Percentiles rank a stretch among this genome's conserved stretches.
phyloP scores from a whole-genome alignment of 2,113 vertebrate species.

The Marmota flaviventris region DNA sequence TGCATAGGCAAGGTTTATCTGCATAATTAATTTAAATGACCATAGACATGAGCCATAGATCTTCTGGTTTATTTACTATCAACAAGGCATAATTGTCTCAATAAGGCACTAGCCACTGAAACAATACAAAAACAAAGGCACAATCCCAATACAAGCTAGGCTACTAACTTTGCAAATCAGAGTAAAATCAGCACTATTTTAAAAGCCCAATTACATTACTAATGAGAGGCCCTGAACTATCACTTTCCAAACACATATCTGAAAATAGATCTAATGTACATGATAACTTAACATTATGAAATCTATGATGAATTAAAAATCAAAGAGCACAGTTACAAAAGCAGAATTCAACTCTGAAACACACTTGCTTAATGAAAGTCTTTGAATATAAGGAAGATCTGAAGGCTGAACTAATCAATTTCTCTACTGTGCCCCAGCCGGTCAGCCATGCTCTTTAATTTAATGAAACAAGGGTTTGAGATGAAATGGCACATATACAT shows the following conservation, averaged over 20 bases:
- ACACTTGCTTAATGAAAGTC: conserved; percentile 89
- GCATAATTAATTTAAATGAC: conserved; percentile 58
- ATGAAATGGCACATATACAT: conserved; percentile 92
- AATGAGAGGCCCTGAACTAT: conserved; percentile 63
- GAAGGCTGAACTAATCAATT: conserved; percentile 93
- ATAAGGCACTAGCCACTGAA: conserved; percentile 36
- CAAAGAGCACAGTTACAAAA: conserved; percentile 86
- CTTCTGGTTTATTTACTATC: conserved; percentile 23
- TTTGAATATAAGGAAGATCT: conserved; percentile 90
- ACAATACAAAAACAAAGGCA: conserved; percentile 63
- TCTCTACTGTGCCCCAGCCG: conserved; percentile 88
- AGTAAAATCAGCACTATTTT: conserved; percentile 45
- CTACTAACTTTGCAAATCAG: conserved; percentile 50
- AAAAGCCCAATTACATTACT: conserved; percentile 58
- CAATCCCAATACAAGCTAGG: conserved; percentile 18
- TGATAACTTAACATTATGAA: conserved; percentile 55
- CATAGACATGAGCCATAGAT: not conserved
- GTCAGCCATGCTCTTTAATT: conserved; percentile 92
- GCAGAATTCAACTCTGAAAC: conserved; percentile 85
- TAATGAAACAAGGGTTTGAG: conserved; percentile 92
- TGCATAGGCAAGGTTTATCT: conserved; percentile 12
- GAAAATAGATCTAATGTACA: conserved; percentile 64
- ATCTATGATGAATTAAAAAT: conserved; percentile 83
- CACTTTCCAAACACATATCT: conserved; percentile 67
- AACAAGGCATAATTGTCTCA: conserved; percentile 61